phyloP scores from a whole-genome alignment of 2,797 vertebrate species.

The Hemibagrus guttatus region DNA sequence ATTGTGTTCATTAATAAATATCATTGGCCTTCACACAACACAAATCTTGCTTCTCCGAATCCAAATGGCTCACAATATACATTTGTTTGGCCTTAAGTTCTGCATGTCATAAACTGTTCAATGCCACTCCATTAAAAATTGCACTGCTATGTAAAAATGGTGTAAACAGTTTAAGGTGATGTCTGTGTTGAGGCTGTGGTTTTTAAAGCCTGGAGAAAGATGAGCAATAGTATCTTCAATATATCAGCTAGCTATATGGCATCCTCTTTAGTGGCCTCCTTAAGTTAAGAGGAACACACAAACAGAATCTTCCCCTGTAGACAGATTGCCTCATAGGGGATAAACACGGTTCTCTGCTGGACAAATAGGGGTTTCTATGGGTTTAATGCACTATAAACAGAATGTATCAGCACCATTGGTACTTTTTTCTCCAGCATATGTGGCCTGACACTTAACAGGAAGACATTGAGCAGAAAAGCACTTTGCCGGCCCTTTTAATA shows the following conservation, averaged over 20 bases:
- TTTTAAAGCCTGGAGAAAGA: slow-evolving; percentile 13
- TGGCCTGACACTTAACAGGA: slow-evolving; percentile 62
- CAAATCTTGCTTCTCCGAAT: slow-evolving; percentile 36
- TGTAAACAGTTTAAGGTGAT: slow-evolving; percentile 28
- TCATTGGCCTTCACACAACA: slow-evolving; percentile 31
- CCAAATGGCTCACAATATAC: slow-evolving; percentile 19
- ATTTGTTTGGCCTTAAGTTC: slow-evolving; percentile 40
- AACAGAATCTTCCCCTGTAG: slow-evolving; percentile 44
- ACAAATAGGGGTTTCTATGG: slow-evolving; percentile 55
- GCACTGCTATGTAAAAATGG: slow-evolving; percentile 9
- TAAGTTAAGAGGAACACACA: slow-evolving; percentile 39
- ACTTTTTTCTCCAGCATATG: slow-evolving; percentile 56
- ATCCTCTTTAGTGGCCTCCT: slow-evolving; percentile 46
- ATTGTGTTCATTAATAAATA: slow-evolving; percentile 54
- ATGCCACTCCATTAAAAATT: slow-evolving; percentile 28
- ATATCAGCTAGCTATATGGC: slow-evolving; percentile 35
- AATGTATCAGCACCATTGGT: slow-evolving; percentile 55
- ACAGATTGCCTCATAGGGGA: slow-evolving; percentile 51
- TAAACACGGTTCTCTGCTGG: slow-evolving; percentile 51
- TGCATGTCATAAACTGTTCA: slow-evolving; percentile 32
- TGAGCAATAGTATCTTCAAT: slow-evolving; percentile 16
- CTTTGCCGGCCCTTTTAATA: slow-evolving; percentile 62
- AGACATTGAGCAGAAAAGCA: slow-evolving; percentile 61
- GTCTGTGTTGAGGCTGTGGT: background rate
- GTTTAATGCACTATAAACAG: slow-evolving; percentile 59